Conservation (phyloP, 2,888 invertebrate species). For the Adelphocoris suturalis region DNA sequence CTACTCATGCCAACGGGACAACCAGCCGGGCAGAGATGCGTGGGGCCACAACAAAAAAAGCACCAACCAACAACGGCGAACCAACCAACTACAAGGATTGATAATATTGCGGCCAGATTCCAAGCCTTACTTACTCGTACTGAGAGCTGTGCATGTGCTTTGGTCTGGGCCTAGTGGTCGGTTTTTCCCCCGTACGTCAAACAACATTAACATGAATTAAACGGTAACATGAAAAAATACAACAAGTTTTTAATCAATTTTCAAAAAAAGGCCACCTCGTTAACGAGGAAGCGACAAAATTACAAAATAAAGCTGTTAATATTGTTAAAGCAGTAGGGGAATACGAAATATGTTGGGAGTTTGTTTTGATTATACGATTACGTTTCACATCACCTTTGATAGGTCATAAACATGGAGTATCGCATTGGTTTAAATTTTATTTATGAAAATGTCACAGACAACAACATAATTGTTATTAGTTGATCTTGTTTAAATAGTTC, state of each 20-base stretch:
- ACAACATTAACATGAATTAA: conserved; percentile 67
- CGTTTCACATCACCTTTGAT: no score
- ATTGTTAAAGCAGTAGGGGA: background rate
- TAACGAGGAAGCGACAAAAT: conserved; percentile 29
- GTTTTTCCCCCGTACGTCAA: conserved; percentile 58
- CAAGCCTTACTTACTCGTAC: conserved; percentile 82
- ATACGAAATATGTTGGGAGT: background rate
- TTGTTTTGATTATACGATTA: no score
- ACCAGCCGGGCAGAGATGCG: conserved; percentile 49
- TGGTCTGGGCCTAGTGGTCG: conserved; percentile 81
- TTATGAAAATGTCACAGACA: no score
- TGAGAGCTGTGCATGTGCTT: conserved; percentile 81
- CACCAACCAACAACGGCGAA: conserved; percentile 58
- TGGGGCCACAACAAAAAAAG: conserved; percentile 8
- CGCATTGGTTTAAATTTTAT: no score
- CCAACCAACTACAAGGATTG: conserved; percentile 50
- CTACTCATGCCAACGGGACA: conserved; percentile 58
- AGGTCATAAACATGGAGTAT: no score
- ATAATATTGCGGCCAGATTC: conserved; percentile 49
- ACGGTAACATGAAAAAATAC: conserved; percentile 62
- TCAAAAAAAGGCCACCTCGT: conserved; percentile 29
- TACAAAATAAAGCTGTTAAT: conserved; percentile 10
- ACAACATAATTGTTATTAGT: no score
- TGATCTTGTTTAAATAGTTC: no score
- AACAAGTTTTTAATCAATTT: conserved; percentile 34